phyloP scores from a whole-genome alignment of 2,888 invertebrate species.

The Acrobasis suavella region DNA sequence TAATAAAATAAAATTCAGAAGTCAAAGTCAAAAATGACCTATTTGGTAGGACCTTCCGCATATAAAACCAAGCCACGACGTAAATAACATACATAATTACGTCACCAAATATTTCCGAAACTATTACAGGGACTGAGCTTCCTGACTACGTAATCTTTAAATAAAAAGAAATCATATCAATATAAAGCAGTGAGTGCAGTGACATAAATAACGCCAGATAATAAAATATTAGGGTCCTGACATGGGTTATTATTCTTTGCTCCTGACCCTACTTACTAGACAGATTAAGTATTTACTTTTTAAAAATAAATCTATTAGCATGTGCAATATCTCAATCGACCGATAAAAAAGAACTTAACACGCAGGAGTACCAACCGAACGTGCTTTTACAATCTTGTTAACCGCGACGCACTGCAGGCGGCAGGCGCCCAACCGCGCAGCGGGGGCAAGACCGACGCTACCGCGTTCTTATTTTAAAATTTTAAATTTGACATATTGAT shows the following conservation, averaged over 20 bases:
- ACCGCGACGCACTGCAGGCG: constrained; percentile 45
- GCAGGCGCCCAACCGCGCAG: constrained; percentile 42
- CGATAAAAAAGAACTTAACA: constrained; percentile 24
- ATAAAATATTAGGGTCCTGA: constrained; percentile 11
- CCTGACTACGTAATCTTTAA: too few species aligned
- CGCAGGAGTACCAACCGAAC: constrained; percentile 30
- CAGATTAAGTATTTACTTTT: not conserved
- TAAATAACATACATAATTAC: too few species aligned
- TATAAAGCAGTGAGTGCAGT: too few species aligned
- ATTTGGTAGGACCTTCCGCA: too few species aligned
- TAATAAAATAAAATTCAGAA: too few species aligned
- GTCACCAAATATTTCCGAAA: too few species aligned
- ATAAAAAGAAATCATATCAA: too few species aligned
- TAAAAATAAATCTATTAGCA: constrained; percentile 15
- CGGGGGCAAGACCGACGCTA: constrained; percentile 42
- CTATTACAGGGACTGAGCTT: too few species aligned
- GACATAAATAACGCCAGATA: too few species aligned
- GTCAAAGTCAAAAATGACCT: too few species aligned
- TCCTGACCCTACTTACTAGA: constrained; percentile 27
- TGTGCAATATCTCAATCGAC: constrained; percentile 23
- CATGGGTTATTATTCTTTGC: too few species aligned
- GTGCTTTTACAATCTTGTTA: constrained; percentile 36
- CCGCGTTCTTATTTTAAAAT: constrained; percentile 43
- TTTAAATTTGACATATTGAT: constrained; percentile 38
- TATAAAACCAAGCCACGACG: too few species aligned